These are phyloP conservation scores for Sipha maydis DNA, from an alignment of 2,888 invertebrate species.

Conservation along the genomic window DNA sequence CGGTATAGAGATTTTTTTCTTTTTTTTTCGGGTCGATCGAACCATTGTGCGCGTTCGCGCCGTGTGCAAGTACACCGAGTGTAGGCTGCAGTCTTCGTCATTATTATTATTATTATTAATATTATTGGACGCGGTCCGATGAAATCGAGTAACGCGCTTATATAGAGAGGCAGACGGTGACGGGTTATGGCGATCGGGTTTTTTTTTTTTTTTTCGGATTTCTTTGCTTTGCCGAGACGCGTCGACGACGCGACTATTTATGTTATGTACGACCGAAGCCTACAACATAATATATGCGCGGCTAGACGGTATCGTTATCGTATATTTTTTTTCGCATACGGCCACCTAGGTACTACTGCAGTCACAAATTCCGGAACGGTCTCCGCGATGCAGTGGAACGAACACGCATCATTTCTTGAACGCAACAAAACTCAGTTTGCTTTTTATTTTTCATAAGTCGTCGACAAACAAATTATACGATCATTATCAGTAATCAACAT, in stretches of 20 bases:
- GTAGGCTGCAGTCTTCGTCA: neutral
- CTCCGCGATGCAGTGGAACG: no score
- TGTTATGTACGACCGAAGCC: neutral
- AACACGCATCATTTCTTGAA: no score
- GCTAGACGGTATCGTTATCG: conserved; percentile 16
- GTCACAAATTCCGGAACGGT: no score
- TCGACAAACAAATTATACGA: no score
- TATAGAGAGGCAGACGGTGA: neutral
- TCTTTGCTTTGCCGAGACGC: conserved; percentile 17
- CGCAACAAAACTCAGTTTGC: no score
- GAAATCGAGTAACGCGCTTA: neutral
- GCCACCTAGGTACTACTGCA: no score
- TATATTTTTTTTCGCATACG: neutral
- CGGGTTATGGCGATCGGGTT: conserved; percentile 37
- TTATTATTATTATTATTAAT: neutral
- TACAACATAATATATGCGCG: neutral
- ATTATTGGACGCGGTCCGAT: conserved; percentile 34
- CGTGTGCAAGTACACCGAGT: neutral
- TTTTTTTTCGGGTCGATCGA: conserved; percentile 36
- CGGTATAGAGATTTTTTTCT: conserved; percentile 17
- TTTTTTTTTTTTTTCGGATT: conserved; percentile 19
- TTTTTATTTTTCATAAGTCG: no score
- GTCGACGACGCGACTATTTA: neutral
- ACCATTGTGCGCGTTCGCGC: neutral
- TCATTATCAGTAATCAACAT: no score